Conservation (phyloP, 1,140 invertebrate species). For the Drosophila yakuba region DNA sequence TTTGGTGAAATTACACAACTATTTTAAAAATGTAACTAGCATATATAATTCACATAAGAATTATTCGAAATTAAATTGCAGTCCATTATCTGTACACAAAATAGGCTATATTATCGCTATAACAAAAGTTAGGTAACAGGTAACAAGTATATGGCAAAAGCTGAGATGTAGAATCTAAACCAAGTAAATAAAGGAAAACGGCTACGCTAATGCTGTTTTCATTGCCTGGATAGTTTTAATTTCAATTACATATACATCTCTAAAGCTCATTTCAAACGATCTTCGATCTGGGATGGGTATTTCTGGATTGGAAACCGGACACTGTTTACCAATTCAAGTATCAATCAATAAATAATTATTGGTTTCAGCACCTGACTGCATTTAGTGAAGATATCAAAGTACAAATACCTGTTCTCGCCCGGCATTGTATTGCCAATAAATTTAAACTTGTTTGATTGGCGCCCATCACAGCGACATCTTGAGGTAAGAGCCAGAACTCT, state of each 20-base stretch:
- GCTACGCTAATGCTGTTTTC: not conserved
- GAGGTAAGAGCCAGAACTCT: not conserved
- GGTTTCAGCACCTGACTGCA: not conserved
- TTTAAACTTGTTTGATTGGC: constrained; percentile 17
- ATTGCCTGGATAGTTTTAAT: not conserved
- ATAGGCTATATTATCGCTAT: no score
- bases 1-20: no score
- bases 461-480: not conserved
- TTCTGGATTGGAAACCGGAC: constrained; percentile 22
- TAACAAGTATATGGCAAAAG: no score
- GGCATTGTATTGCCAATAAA: constrained; percentile 1
- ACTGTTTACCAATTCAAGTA: constrained; percentile 7
- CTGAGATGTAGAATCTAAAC: no score
- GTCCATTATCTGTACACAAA: no score
- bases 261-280: not conserved
- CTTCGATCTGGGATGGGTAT: not conserved
- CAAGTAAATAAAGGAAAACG: no score
- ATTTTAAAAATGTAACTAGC: no score
- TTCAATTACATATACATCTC: not conserved
- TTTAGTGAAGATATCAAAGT: not conserved
- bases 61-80: not conserved
- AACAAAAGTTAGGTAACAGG: not conserved
- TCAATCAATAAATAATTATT: constrained; percentile 17
- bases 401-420: constrained; percentile 6
- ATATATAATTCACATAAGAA: no score